A percentile compares a stretch with the other conserved stretches of the same genome.
Evolutionary conservation across 1,140 invertebrate genomes (phyloP).

Genomic region (Octopus bimaculoides): DNA sequence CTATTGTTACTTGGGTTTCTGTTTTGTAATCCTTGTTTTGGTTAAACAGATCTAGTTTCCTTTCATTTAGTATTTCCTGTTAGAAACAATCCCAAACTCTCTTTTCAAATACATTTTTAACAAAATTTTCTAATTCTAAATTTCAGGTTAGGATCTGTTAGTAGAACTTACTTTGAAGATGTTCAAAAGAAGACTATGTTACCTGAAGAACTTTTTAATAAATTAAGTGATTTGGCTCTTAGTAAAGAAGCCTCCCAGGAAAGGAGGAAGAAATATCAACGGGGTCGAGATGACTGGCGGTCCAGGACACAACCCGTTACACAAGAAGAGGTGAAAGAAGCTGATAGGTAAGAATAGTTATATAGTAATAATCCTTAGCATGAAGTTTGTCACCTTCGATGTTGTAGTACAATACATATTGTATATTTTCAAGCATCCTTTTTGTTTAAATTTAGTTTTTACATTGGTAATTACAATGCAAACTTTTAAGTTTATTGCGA

Average conservation of each 20-base stretch:
- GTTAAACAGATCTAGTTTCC: too few relatives aligned
- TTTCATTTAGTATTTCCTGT: too few relatives aligned
- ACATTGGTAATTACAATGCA: neutral
- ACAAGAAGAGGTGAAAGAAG: constrained; percentile 39
- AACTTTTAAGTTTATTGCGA: neutral
- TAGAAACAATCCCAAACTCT: too few relatives aligned
- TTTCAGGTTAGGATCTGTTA: constrained; percentile 12
- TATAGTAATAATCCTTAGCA: neutral
- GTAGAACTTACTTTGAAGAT: constrained; percentile 10
- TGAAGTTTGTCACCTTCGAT: neutral
- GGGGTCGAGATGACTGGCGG: constrained; percentile 36
- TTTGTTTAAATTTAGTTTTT: constrained; percentile 6
- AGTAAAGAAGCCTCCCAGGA: constrained; percentile 20
- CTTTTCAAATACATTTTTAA: too few relatives aligned
- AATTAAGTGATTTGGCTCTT: constrained; percentile 33
- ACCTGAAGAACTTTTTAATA: constrained; percentile 32
- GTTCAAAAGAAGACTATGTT: neutral
- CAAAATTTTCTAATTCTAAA: too few relatives aligned
- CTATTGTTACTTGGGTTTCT: too few relatives aligned
- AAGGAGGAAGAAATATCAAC: constrained; percentile 22
- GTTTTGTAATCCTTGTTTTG: too few relatives aligned
- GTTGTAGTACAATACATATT: neutral
- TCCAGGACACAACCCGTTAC: constrained; percentile 44
- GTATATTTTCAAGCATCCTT: neutral
- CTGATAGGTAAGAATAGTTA: constrained; percentile 33